A percentile compares a stretch with the other conserved stretches of the same genome.
Conservation (phyloP, 2,797 vertebrate genomes). For the Amblyopsis hoosieri region DNA sequence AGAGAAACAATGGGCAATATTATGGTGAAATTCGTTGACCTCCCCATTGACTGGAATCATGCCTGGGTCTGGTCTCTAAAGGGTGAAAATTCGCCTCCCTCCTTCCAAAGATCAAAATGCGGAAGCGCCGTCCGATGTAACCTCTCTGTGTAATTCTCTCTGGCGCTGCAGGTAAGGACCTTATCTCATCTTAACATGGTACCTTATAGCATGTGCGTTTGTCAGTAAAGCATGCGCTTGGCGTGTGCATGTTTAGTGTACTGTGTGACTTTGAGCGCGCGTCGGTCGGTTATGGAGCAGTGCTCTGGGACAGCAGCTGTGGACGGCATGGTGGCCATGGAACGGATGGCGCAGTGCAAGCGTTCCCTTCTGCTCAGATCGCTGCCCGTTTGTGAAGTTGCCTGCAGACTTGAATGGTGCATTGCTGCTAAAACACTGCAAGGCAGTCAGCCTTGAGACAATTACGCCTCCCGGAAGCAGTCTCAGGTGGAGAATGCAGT, state of each 20-base stretch:
- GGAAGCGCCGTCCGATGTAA: too few relatives aligned
- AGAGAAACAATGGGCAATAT: too few relatives aligned
- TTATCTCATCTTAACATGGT: not conserved
- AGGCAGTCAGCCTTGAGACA: slow-evolving; percentile 68
- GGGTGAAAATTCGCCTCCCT: too few relatives aligned
- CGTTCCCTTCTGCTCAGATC: slow-evolving; percentile 70
- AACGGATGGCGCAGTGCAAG: slow-evolving; percentile 78
- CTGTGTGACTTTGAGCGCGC: slow-evolving; percentile 19
- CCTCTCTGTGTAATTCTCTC: too few relatives aligned
- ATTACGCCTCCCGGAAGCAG: slow-evolving; percentile 64
- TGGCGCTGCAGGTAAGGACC: not conserved
- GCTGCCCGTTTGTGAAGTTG: slow-evolving; percentile 81
- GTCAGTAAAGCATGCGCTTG: not conserved
- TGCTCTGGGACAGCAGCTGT: slow-evolving; percentile 66
- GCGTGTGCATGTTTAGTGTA: not conserved
- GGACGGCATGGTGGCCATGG: slow-evolving; percentile 69
- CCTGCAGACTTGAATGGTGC: slow-evolving; percentile 83
- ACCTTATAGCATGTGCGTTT: slow-evolving; percentile 6
- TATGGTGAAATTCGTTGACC: too few relatives aligned
- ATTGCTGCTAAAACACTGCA: slow-evolving; percentile 79
- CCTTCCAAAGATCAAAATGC: too few relatives aligned
- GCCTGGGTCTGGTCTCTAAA: too few relatives aligned
- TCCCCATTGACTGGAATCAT: too few relatives aligned
- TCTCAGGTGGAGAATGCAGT: slow-evolving; percentile 65
- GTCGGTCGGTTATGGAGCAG: slow-evolving; percentile 58